Conservation (phyloP, 2,888 invertebrate species). For the Dicyrtomina minuta region DNA sequence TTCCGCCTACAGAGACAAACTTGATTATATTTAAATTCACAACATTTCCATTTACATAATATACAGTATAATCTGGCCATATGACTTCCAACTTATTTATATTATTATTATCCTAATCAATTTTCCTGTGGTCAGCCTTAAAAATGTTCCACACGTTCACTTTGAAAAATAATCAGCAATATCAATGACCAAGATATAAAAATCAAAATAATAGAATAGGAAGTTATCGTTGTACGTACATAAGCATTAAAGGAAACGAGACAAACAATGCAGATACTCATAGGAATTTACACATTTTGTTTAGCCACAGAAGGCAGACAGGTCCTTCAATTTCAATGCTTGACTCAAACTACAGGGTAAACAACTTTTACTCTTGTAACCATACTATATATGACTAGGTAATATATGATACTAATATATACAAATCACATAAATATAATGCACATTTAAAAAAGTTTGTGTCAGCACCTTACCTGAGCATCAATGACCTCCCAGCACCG, state of each 20-base stretch:
- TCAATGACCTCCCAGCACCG: slow-evolving; percentile 97
- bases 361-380: slow-evolving; percentile 23
- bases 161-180: too few species aligned
- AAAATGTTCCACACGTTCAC: too few species aligned
- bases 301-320: too few species aligned
- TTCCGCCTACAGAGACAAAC: slow-evolving; percentile 72
- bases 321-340: not conserved
- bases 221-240: not conserved
- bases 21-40: not conserved
- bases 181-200: too few species aligned
- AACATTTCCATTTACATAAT: not conserved
- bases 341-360: slow-evolving; percentile 7
- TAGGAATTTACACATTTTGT: too few species aligned
- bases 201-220: too few species aligned
- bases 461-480: slow-evolving; percentile 74
- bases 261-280: too few species aligned
- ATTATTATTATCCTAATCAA: too few species aligned
- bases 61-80: too few species aligned
- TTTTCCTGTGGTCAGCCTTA: too few species aligned
- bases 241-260: not conserved
- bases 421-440: not conserved
- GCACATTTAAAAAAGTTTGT: not conserved
- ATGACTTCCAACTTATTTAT: too few species aligned
- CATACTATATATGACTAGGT: too few species aligned
- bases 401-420: not conserved